phyloP scores from a whole-genome alignment of 2,797 vertebrate genomes.

The Periparus ater region DNA sequence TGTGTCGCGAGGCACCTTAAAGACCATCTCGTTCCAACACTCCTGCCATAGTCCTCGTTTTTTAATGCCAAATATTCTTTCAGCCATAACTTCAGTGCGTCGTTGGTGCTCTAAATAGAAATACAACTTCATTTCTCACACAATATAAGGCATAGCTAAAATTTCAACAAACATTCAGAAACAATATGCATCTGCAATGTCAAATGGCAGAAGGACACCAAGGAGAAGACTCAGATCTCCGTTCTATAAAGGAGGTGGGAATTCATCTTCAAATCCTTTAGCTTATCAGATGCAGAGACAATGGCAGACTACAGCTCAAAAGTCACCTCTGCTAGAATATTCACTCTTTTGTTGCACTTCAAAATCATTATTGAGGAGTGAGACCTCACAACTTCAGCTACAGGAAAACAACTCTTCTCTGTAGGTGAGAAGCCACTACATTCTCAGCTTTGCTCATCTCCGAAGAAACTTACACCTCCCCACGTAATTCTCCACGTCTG shows the following conservation, averaged over 20 bases:
- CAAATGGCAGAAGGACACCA: not conserved
- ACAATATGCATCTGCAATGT: not conserved
- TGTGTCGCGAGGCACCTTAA: accelerated
- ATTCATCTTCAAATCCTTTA: not conserved
- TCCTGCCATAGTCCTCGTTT: not conserved
- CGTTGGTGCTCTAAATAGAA: not conserved
- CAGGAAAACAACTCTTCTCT: not conserved
- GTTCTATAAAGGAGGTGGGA: not conserved
- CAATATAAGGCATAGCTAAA: not conserved
- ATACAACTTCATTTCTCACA: not conserved
- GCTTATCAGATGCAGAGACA: not conserved
- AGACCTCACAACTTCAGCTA: not conserved
- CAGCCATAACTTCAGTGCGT: not conserved
- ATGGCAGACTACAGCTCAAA: not conserved
- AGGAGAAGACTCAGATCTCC: not conserved
- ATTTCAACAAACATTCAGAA: too few relatives aligned
- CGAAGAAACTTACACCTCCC: not conserved
- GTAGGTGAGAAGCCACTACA: not conserved
- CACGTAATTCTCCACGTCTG: accelerated
- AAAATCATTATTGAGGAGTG: not conserved
- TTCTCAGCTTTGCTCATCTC: not conserved
- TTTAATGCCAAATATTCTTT: not conserved
- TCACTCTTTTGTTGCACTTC: not conserved
- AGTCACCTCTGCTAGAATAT: not conserved
- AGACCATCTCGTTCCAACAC: not conserved